Base-by-base conservation (phyloP, 2,888 invertebrate species). In the Cataglyphis rosenhaueri region DNA sequence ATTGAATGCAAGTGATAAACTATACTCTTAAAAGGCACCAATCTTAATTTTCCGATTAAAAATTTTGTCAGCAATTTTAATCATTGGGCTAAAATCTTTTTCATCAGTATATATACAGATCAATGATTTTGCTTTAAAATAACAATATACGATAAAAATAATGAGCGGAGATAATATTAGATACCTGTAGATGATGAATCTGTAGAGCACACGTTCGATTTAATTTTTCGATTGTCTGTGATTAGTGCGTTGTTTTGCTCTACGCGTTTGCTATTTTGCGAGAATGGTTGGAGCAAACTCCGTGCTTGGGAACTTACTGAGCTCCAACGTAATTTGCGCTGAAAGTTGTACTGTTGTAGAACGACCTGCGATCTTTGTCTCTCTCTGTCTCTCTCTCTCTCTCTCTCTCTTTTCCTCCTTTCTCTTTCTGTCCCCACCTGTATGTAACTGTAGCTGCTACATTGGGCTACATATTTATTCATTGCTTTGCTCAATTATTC, bases 251-350 rank as follows among this genome's bases (percentile, higher is more conserved):
- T 44, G 8, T 52, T 55, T 59, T n/a, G 48, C 0, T 3, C 10
- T 52, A 18, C n/a, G 15, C 41, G 65, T 52, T 10, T 66, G 38
- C n/a, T 44, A 41, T 10, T n/a, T 41, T 6, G 61, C 78, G 48
- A 59, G 71, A 76, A 74, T 88, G 79, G 86, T 81, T 90, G 82
- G 82, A 68, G 88, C 89, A 89, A 35, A 52, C 29, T 38, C 87
- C 86, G 85, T 87, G 71, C 79, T 86, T 89, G 83, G 83, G 81
- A 90, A 91, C 86, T 89, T 88, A 92, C 92, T 91, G 92, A 91
- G 92, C 91, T 89, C 88, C 78, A 76, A 81, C 88, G 87, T 86
- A 85, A 83, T 84, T 85, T 78, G 90, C 85, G 57, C 85, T 76
- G 85, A 68, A 87, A 90, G 85, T 86, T 85, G 85, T 89, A 84